Conservation (phyloP, 2,797 vertebrate genomes). For the Astyanax mexicanus region DNA sequence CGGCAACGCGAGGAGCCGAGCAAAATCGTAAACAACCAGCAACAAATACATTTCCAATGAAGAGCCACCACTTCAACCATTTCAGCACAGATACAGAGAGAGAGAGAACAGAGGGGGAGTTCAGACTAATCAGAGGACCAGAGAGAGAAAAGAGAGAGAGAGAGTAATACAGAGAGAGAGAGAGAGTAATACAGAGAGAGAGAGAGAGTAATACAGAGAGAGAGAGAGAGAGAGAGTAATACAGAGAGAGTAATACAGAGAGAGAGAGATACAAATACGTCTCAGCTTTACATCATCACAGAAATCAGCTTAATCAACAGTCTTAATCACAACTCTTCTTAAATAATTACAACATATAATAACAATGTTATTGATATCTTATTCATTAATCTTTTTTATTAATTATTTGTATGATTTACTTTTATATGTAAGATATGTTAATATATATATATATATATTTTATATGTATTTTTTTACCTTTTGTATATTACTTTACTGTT, state of each 20-base stretch:
- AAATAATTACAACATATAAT: no score
- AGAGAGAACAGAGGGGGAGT: conserved; percentile 12
- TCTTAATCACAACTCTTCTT: no score
- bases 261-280: no score
- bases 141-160: not conserved
- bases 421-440: no score
- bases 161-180: not conserved
- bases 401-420: no score
- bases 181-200: not conserved
- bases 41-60: conserved; percentile 38
- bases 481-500: no score
- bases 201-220: not conserved
- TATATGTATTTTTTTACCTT: no score
- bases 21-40: conserved; percentile 30
- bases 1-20: conserved; percentile 16
- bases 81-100: conserved; percentile 22
- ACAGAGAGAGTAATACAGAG: not conserved
- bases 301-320: no score
- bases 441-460: no score
- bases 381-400: no score
- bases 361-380: no score
- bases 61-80: not conserved
- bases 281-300: no score
- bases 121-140: not conserved
- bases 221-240: not conserved